Base-by-base conservation (phyloP, 2,113 vertebrate species). In the Melanerpes formicivorus region DNA sequence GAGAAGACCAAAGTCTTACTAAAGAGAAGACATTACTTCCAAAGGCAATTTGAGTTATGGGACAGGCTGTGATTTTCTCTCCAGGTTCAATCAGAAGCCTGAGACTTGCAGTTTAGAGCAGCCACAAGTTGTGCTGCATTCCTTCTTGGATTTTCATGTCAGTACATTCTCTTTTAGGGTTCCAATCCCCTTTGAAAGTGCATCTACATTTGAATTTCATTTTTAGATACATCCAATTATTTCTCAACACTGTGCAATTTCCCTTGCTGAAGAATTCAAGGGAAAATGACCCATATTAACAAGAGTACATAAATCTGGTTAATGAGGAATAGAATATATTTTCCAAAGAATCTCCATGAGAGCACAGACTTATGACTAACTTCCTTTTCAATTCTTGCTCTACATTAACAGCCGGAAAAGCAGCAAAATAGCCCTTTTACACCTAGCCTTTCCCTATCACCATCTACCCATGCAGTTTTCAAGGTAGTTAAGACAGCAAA, bases 271-370 rank as follows among this genome's bases (percentile, higher is more conserved):
- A 56, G 75, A 60, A 84, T 90, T 94, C 71, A 71, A 80, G 76
- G 80, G 88, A 86, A 91, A 93, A 80, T 0, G 18, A 80, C 69
- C 10, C 5, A 22, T 77, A 66, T 63, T 89, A 92, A 67, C 48
- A 64, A 54, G 67, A 87, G 89, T 84, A 64, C 52, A 89, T 81
- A 77, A 89, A 94, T 92, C 90, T 83, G 9, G 34, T 76, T 93
- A 94, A 93, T 69, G 34, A 93, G 78, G 62, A 90, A 65, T 14
- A 86, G 70, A 86, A 88, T 84, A 58, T 58, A 67, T 92, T 92
- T 90, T 40, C 71, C 74, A 60, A 81, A 90, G 73, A 84, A 84
- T 81, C 12, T 3, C 52, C 84, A 84, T 0, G 9, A 73, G 65
- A 66, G 56, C 10, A 13, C 52, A 11, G 69, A 87, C 82, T 93